Percentiles rank a stretch among this genome's conserved stretches.
phyloP scores from a whole-genome alignment of 2,797 vertebrate species.

The Numenius phaeopus region DNA sequence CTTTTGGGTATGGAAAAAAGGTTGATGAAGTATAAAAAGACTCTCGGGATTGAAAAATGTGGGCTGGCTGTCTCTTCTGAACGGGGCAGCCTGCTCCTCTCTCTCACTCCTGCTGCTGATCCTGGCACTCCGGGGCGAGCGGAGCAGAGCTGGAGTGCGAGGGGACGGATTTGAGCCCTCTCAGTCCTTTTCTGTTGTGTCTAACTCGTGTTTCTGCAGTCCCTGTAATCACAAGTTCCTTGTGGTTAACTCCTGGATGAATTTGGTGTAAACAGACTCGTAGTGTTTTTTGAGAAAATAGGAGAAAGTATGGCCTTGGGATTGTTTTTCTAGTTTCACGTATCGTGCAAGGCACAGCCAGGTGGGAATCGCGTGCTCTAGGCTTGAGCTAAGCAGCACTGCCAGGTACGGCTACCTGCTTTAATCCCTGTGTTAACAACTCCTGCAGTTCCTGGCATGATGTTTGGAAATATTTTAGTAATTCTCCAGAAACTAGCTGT shows the following conservation, averaged over 20 bases:
- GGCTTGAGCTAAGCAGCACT: not conserved
- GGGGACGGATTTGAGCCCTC: not conserved
- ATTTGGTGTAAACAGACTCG: not conserved
- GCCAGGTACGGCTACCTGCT: slow-evolving; percentile 17
- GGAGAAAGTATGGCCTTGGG: not conserved
- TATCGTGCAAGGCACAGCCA: not conserved
- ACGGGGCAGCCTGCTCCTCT: fast-evolving
- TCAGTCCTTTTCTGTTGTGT: not conserved
- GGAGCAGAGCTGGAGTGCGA: fast-evolving
- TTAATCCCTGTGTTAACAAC: not conserved
- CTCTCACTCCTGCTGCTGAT: not conserved
- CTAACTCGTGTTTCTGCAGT: fast-evolving
- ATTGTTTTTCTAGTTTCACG: not conserved
- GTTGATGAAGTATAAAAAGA: not conserved
- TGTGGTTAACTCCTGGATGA: slow-evolving; percentile 1
- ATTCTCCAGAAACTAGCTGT: slow-evolving; percentile 9
- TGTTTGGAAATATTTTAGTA: slow-evolving; percentile 9
- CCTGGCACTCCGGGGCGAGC: fast-evolving
- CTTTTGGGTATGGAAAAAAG: not conserved
- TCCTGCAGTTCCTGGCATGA: not conserved
- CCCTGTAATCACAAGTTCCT: not conserved
- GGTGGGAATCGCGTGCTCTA: not conserved
- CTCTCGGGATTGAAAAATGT: not conserved
- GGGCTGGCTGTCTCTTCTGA: not conserved
- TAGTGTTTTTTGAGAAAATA: not conserved